A percentile compares a stretch with the other conserved stretches of the same genome.
These are phyloP conservation scores for Drosophila arawakana DNA, from an alignment of 1,140 invertebrate species.

Conservation along the genomic window DNA sequence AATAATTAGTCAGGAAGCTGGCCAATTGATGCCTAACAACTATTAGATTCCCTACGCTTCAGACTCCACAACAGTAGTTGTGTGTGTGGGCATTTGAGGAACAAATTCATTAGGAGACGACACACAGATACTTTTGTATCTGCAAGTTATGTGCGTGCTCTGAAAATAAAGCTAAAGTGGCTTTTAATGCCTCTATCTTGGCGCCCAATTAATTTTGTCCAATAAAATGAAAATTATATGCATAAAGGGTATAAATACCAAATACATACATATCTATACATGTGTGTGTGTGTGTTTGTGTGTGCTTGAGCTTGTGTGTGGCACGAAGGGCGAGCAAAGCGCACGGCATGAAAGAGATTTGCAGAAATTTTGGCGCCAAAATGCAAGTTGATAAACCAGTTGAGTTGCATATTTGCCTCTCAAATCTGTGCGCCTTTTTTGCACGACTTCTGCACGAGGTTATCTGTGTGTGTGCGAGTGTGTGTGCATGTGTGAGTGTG, in stretches of 20 bases:
- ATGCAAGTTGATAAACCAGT: slow-evolving; percentile 83
- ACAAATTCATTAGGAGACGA: slow-evolving; percentile 73
- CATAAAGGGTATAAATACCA: slow-evolving; percentile 55
- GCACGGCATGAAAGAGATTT: slow-evolving; percentile 72
- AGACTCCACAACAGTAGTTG: slow-evolving; percentile 1
- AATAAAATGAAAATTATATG: slow-evolving; percentile 81
- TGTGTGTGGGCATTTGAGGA: slow-evolving; percentile 50
- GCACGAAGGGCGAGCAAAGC: slow-evolving; percentile 73
- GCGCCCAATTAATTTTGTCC: slow-evolving; percentile 81
- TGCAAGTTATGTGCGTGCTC: slow-evolving; percentile 50
- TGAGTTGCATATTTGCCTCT: slow-evolving; percentile 74
- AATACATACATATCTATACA: background rate
- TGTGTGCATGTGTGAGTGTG: slow-evolving; percentile 15
- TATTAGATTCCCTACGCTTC: slow-evolving; percentile 1
- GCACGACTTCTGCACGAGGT: slow-evolving; percentile 27
- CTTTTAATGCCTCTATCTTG: slow-evolving; percentile 82
- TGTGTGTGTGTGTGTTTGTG: slow-evolving; percentile 18
- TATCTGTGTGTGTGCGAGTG: slow-evolving; percentile 31
- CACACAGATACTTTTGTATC: slow-evolving; percentile 32
- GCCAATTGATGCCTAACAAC: background rate
- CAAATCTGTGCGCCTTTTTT: slow-evolving; percentile 71
- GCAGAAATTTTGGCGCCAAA: slow-evolving; percentile 83
- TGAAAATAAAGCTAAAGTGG: slow-evolving; percentile 56
- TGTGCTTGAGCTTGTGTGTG: slow-evolving; percentile 24
- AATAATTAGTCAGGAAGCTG: slow-evolving; percentile 78